phyloP scores from a whole-genome alignment of 2,797 vertebrate genomes.

The Sebastes oblongus region DNA sequence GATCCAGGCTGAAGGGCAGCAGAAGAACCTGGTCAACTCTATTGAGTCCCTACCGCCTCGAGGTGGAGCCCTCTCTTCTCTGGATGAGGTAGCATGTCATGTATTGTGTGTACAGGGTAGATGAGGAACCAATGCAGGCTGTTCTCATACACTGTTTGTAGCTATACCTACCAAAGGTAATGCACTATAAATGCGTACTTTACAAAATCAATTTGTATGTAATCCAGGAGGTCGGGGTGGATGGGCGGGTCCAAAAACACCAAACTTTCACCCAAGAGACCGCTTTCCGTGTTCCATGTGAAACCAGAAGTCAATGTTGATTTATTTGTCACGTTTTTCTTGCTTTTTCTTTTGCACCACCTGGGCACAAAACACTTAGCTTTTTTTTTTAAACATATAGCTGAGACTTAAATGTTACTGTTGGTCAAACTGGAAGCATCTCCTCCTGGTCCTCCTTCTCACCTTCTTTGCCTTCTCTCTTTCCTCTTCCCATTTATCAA shows the following conservation, averaged over 20 bases:
- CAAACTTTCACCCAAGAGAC: neutral
- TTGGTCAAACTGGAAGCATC: neutral
- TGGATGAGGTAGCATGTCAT: slow-evolving; percentile 74
- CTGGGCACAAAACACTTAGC: neutral
- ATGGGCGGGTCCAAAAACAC: neutral
- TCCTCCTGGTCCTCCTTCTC: neutral
- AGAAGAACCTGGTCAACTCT: slow-evolving; percentile 88
- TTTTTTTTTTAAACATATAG: neutral
- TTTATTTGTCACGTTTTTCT: no score
- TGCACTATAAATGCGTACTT: neutral
- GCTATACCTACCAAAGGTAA: no score
- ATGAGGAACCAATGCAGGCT: neutral
- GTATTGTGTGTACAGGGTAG: neutral
- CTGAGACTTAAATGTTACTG: neutral
- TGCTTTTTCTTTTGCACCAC: neutral
- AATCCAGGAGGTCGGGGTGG: neutral
- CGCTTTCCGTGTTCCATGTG: no score
- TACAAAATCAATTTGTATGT: no score
- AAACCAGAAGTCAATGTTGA: no score
- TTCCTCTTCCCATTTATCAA: slow-evolving; percentile 52
- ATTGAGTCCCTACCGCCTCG: slow-evolving; percentile 87
- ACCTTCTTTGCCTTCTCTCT: neutral
- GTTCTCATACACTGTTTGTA: neutral
- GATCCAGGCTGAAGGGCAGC: slow-evolving; percentile 88
- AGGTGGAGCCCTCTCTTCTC: slow-evolving; percentile 86